These are phyloP conservation scores for Sesia apiformis DNA, from an alignment of 2,888 invertebrate genomes.

Conservation along the genomic window DNA sequence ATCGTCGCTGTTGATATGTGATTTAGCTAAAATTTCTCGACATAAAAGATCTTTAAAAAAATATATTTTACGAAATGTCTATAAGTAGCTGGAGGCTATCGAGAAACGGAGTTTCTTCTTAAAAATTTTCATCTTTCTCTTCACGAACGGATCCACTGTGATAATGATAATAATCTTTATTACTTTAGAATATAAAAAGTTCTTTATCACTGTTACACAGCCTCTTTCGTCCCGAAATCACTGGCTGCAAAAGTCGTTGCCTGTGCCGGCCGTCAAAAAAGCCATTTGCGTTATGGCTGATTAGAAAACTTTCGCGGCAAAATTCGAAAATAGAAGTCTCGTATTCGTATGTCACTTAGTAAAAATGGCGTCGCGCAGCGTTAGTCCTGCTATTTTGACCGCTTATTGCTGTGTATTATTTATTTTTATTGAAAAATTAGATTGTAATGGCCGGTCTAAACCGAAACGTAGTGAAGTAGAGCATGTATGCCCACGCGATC, in stretches of 20 bases:
- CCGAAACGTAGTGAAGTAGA: constrained; percentile 37
- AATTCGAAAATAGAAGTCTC: constrained; percentile 45
- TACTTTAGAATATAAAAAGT: constrained; percentile 8
- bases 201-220: constrained; percentile 10
- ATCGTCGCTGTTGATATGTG: constrained; percentile 35
- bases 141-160: constrained; percentile 62
- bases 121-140: constrained; percentile 68
- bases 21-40: constrained; percentile 11
- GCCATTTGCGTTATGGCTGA: constrained; percentile 30
- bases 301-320: constrained; percentile 41
- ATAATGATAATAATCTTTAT: not conserved
- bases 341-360: constrained; percentile 25
- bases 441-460: constrained; percentile 46
- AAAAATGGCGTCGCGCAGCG: constrained; percentile 35
- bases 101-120: constrained; percentile 68
- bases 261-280: constrained; percentile 26
- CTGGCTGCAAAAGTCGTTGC: constrained; percentile 24
- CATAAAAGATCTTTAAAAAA: constrained; percentile 2
- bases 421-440: constrained; percentile 71
- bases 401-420: constrained; percentile 48
- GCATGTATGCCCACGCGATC: constrained; percentile 56
- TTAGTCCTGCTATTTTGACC: constrained; percentile 54
- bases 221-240: constrained; percentile 17
- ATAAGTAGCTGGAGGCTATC: constrained; percentile 31
- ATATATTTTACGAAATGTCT: constrained; percentile 14